Percentiles rank a stretch among this genome's conserved stretches.
phyloP scores from a whole-genome alignment of 2,888 invertebrate species.

The Acanthococcus lagerstroemiae region DNA sequence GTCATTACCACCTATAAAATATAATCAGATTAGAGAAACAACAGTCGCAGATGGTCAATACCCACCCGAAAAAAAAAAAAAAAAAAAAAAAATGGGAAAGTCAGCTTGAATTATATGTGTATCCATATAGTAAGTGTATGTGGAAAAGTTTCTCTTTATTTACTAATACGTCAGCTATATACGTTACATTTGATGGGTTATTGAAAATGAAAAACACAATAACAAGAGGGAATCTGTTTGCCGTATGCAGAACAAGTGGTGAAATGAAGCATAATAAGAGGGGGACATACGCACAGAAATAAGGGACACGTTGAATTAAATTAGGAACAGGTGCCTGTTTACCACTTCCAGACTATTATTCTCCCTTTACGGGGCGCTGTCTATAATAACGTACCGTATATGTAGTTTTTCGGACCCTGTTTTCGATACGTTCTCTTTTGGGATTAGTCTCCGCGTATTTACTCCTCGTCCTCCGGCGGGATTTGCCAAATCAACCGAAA shows the following conservation, averaged over 20 bases:
- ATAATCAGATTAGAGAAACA: no score
- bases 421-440: no score
- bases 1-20: no score
- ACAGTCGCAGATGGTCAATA: no score
- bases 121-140: no score
- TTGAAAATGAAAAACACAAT: not conserved
- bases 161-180: conserved; percentile 10
- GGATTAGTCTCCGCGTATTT: not conserved
- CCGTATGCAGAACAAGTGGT: conserved; percentile 4
- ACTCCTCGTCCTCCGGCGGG: conserved; percentile 8
- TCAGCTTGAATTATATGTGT: not conserved
- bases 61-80: no score
- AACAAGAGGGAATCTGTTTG: not conserved
- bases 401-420: not conserved
- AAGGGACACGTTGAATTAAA: conserved; percentile 11
- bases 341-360: conserved; percentile 10
- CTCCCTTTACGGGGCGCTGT: not conserved
- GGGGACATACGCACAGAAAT: not conserved
- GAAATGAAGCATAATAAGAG: conserved; percentile 2
- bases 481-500: conserved; percentile 13
- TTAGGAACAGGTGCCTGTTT: conserved; percentile 23
- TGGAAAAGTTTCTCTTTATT: not conserved
- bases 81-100: not conserved
- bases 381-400: conserved; percentile 5
- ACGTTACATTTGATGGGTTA: conserved; percentile 3